These are phyloP conservation scores for Mylabris phalerata DNA, from an alignment of 1,140 invertebrate genomes.

Conservation along the genomic window DNA sequence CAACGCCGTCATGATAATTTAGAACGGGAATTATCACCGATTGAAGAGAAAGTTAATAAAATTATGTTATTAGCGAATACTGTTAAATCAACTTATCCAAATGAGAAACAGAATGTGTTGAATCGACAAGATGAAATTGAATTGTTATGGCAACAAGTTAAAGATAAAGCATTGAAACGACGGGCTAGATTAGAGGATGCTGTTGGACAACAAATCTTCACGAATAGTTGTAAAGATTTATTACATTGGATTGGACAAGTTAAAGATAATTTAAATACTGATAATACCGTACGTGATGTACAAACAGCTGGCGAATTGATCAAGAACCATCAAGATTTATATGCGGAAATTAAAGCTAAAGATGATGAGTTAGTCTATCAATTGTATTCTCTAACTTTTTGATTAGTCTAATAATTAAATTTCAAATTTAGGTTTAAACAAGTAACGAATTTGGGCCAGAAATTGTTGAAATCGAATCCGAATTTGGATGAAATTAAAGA, in stretches of 20 bases:
- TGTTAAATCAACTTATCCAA: constrained; percentile 87
- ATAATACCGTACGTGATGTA: constrained; percentile 78
- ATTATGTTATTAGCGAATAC: constrained; percentile 75
- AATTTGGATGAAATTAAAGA: constrained; percentile 62
- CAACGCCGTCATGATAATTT: constrained; percentile 85
- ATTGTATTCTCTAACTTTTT: too few relatives aligned
- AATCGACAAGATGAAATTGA: constrained; percentile 77
- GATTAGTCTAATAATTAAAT: too few relatives aligned
- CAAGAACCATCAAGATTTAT: constrained; percentile 86
- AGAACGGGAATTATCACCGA: constrained; percentile 80
- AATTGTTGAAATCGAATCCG: constrained; percentile 65
- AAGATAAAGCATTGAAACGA: constrained; percentile 74
- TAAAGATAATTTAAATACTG: constrained; percentile 74
- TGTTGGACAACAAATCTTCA: constrained; percentile 92
- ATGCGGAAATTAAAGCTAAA: constrained; percentile 86
- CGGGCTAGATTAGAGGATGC: constrained; percentile 80
- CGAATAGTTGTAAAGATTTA: constrained; percentile 74
- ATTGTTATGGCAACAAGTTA: constrained; percentile 80
- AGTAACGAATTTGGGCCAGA: constrained; percentile 67
- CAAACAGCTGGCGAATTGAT: constrained; percentile 83
- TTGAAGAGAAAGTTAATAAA: constrained; percentile 81
- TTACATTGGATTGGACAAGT: constrained; percentile 71
- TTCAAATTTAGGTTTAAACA: constrained; percentile 51
- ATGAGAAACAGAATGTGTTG: constrained; percentile 80
- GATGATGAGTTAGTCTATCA: constrained; percentile 57